Base-by-base conservation (phyloP, 2,113 vertebrate genomes). In the Acrocephalus arundinaceus region DNA sequence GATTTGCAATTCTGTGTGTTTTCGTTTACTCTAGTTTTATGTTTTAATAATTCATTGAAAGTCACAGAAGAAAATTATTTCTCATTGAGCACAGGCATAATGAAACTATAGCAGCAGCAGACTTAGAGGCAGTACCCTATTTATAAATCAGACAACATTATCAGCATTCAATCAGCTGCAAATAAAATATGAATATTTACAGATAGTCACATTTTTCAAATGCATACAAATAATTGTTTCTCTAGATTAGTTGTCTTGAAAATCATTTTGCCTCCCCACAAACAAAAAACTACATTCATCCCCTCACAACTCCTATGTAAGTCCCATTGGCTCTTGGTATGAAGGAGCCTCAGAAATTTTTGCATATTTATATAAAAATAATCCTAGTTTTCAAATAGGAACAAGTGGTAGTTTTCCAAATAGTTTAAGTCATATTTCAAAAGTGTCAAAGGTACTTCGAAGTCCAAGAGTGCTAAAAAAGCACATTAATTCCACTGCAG, bases 21-120 rank as follows among this genome's bases (percentile, higher is more conserved):
- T 89, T 70, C 13, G 15, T 86, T 86, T 89, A 59, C 51, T 65
- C 71, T 39, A 16, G 62, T 23, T 91, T 94, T 91, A 86, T 86
- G 78, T n/a, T 51, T 17, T 31, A 90, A 94, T 96, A 88, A 91
- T 75, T 93, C 83, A 71, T 6, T 74, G 76, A 66, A 96, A 94
- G 51, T 79, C 73, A 67, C 52, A 43, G 48, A 20, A 83, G 59
- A 85, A 87, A 86, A 43, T 6, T 33, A 81, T 80, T 75, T 93
- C 58, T 90, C 46, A 37, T 15, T 71, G 89, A 90, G 39, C 67
- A 71, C 15, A 41, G 61, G 23, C 70, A 45, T 83, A 93, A 95
- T 49, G 31, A 81, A 94, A 67, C n/a, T 51, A 24, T 80, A 57
- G 58, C 5, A 2, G 54, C 75, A 81, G 63, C 49, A 48, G 48